Percentiles rank a stretch among this genome's conserved stretches.
Conservation (phyloP, 2,888 invertebrate species). For the Luperina nickerlii region DNA sequence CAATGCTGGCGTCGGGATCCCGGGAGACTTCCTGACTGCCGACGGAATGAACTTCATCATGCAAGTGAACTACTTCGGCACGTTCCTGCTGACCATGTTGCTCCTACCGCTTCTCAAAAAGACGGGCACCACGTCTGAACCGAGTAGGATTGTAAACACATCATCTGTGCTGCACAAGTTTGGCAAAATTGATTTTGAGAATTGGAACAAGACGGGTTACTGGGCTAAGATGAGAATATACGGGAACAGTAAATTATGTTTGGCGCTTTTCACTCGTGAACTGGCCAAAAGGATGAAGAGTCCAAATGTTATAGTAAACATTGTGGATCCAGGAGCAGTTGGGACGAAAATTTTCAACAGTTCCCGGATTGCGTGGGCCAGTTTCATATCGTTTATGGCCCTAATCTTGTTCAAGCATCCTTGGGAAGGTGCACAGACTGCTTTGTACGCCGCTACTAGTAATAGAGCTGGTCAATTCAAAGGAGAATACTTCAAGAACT, state of each 20-base stretch:
- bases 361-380: conserved; percentile 84
- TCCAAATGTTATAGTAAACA: conserved; percentile 93
- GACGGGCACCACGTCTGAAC: conserved; percentile 87
- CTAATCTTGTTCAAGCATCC: conserved; percentile 93
- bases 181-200: conserved; percentile 92
- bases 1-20: conserved; percentile 95
- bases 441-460: conserved; percentile 93
- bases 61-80: conserved; percentile 98
- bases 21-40: conserved; percentile 91
- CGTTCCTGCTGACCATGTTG: conserved; percentile 97
- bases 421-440: conserved; percentile 95
- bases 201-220: conserved; percentile 91
- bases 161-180: conserved; percentile 94
- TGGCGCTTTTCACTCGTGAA: conserved; percentile 93
- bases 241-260: conserved; percentile 92
- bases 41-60: conserved; percentile 96
- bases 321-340: conserved; percentile 96
- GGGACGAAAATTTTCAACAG: conserved; percentile 93
- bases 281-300: conserved; percentile 91
- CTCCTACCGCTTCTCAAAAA: conserved; percentile 94
- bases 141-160: conserved; percentile 94
- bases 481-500: conserved; percentile 95
- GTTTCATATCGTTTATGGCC: conserved; percentile 91
- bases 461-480: conserved; percentile 92
- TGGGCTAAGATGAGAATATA: conserved; percentile 89